Percentiles rank a stretch among this genome's conserved stretches.
Conservation (phyloP, 2,113 vertebrate genomes). For the Brevimyrus niger region DNA sequence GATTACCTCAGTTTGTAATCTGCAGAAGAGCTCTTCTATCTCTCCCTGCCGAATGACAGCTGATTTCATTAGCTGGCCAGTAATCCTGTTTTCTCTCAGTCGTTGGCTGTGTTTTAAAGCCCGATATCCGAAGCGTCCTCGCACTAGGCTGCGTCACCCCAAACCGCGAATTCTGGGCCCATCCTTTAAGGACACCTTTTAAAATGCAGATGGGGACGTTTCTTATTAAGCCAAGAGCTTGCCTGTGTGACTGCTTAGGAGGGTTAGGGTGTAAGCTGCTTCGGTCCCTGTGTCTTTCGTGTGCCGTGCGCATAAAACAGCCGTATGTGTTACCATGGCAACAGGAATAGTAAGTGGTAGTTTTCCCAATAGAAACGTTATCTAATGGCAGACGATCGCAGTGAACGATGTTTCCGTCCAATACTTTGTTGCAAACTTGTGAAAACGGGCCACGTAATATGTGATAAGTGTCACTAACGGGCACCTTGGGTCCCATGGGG, state of each 20-base stretch:
- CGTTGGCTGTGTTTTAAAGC: background rate
- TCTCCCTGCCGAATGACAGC: background rate
- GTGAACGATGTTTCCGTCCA: background rate
- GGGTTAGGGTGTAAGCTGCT: background rate
- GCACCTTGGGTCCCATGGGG: background rate
- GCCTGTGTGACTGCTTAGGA: background rate
- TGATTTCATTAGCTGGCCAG: constrained; percentile 20
- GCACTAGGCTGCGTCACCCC: background rate
- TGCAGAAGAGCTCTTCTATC: constrained; percentile 4
- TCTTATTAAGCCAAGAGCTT: background rate
- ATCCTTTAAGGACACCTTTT: background rate
- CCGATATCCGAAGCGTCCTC: background rate
- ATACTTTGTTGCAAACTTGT: background rate
- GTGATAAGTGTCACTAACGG: background rate
- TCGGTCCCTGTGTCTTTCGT: background rate
- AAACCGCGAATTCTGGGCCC: background rate
- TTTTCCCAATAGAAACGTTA: background rate
- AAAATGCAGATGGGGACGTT: background rate
- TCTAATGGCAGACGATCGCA: background rate
- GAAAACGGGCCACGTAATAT: background rate
- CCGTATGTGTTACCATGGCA: background rate
- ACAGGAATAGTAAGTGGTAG: background rate
- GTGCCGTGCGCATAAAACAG: background rate
- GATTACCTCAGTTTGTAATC: constrained; percentile 20
- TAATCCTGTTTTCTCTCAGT: constrained; percentile 17